Evolutionary conservation across 2,113 vertebrate genomes (phyloP), one percentile per base, ranked within the genome.

Genomic region (Junco hyemalis): DNA sequence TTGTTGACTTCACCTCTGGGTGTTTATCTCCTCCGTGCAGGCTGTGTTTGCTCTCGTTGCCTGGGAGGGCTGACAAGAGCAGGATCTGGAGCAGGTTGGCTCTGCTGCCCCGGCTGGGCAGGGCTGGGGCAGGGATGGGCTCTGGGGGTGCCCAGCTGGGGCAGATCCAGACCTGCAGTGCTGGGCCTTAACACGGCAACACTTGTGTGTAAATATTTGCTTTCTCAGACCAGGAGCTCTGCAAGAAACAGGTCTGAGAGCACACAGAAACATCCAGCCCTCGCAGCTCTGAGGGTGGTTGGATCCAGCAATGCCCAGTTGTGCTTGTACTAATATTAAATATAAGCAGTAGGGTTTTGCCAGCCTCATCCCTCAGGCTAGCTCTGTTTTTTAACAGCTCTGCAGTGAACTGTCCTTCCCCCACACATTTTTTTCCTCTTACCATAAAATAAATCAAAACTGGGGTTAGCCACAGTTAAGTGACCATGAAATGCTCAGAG

Each of bases 381-480:
- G n/a, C 18, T 23, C 23, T 59, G 31, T 4, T 88, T 88, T 70
- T 64, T 25, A 50, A 38, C 12, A 78, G 78, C 60, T 84, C 50
- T 53, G 38, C 56, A 74, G 17, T 14, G 4, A 82, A 25, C 6
- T 40, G 22, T 54, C 14, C 36, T 45, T 44, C 28, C 19, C 33
- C 4, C 4, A 5, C 4, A 1, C 0, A 0, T 11, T 40, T 68
- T 65, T 38, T 16, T 3, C 0, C 1, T 2, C 15, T 74, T 54
- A 45, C 20, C 40, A 22, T 36, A n/a, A 66, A 66, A 15, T 63
- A 54, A 88, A 66, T 79, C 3, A 69, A 85, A 90, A 88, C 54
- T 63, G 45, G 48, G 18, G 29, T 60, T 83, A 93, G 73, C 64
- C 48, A 83, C 59, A 81, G 40, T 86, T 53, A 47, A 86, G 45